Conservation (phyloP, 2,113 vertebrate genomes). For the Thamnaconus septentrionalis region DNA sequence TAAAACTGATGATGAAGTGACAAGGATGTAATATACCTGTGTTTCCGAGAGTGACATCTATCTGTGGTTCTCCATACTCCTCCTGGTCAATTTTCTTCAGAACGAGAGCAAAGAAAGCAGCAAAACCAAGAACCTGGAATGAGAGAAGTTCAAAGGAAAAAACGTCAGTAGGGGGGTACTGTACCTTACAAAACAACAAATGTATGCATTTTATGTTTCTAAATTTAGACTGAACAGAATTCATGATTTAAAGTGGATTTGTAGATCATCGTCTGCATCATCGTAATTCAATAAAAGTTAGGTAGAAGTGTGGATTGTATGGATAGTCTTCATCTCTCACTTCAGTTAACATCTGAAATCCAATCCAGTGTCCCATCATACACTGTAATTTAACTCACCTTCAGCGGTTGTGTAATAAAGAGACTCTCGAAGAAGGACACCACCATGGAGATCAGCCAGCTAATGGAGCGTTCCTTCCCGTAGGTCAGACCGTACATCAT, state of each 20-base stretch:
- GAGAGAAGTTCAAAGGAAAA: not conserved
- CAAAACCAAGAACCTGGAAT: constrained; percentile 88
- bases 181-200: too few relatives aligned
- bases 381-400: constrained; percentile 74
- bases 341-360: too few relatives aligned
- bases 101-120: constrained; percentile 93
- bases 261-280: too few relatives aligned
- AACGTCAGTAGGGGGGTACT: too few relatives aligned
- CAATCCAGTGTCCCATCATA: not conserved
- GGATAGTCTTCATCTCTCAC: too few relatives aligned
- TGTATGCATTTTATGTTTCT: too few relatives aligned
- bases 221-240: too few relatives aligned
- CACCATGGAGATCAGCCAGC: constrained; percentile 91
- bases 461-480: constrained; percentile 86
- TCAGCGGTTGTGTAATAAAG: constrained; percentile 92
- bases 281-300: too few relatives aligned
- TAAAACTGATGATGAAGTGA: too few relatives aligned
- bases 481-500: constrained; percentile 93
- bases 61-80: constrained; percentile 76
- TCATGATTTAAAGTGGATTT: too few relatives aligned
- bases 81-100: constrained; percentile 89
- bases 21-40: constrained; percentile 40
- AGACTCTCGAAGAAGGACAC: constrained; percentile 94
- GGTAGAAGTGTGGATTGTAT: too few relatives aligned
- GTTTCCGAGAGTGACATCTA: constrained; percentile 58